Evolutionary conservation across 2,888 invertebrate genomes (phyloP).

Genomic region (Oscheius myriophilus): DNA sequence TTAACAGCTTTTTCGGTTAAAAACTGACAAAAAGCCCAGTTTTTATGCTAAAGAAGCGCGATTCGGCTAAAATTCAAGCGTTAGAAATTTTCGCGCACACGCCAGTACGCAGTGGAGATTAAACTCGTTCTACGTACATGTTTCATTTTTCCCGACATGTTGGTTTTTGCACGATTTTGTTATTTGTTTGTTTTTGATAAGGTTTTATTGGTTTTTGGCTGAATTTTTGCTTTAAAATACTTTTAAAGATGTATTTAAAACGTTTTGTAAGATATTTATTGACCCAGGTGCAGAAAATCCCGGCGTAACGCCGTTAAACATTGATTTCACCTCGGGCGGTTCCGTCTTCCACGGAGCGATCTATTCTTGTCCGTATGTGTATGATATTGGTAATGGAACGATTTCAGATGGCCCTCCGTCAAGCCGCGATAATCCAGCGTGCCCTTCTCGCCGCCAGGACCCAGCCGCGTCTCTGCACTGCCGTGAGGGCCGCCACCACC

Average conservation of each 20-base stretch:
- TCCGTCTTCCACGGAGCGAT: background rate
- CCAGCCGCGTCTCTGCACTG: conserved; percentile 40
- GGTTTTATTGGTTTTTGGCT: background rate
- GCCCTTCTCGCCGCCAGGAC: conserved; percentile 46
- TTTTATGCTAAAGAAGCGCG: no score
- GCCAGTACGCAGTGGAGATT: no score
- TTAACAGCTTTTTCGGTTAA: no score
- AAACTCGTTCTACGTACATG: background rate
- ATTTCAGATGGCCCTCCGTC: conserved; percentile 45
- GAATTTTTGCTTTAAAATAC: background rate
- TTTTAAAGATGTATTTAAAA: no score
- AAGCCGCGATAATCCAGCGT: conserved; percentile 42
- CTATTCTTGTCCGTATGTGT: background rate
- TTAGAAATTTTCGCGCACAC: no score
- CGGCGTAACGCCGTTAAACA: no score
- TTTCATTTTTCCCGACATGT: background rate
- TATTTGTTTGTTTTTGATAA: background rate
- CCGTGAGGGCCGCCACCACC: conserved; percentile 46
- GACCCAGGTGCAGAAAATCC: no score
- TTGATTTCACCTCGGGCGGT: no score
- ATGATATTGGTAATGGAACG: no score
- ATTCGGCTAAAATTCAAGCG: no score
- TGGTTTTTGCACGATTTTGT: background rate
- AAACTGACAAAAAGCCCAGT: no score
- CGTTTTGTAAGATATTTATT: no score